Percentiles rank a stretch among this genome's conserved stretches.
Evolutionary conservation across 2,797 vertebrate species (phyloP).

Genomic region (Trichosurus vulpecula): DNA sequence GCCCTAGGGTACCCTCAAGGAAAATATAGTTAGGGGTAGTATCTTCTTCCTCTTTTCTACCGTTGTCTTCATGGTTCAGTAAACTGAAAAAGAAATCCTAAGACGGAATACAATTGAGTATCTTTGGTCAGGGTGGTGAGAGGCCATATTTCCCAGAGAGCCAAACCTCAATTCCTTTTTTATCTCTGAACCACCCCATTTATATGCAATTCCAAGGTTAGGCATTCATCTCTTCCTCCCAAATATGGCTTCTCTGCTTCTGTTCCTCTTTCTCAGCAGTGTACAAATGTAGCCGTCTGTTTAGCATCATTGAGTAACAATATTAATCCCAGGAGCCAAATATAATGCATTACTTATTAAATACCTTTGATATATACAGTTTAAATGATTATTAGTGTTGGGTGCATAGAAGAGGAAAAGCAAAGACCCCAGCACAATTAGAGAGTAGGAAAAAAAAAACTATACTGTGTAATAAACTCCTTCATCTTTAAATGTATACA

Average conservation of each 20-base stretch:
- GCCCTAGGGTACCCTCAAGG: neutral
- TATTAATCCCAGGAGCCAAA: constrained; percentile 67
- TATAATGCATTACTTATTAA: constrained; percentile 70
- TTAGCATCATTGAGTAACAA: constrained; percentile 69
- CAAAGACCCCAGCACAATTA: constrained; percentile 27
- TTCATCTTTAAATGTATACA: neutral
- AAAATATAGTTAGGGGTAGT: neutral
- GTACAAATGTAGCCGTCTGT: constrained; percentile 54
- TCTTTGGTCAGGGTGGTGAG: constrained; percentile 8
- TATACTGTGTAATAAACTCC: neutral
- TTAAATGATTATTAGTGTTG: constrained; percentile 56
- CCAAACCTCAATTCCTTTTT: constrained; percentile 52
- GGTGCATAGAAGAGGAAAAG: constrained; percentile 45
- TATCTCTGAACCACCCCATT: constrained; percentile 34
- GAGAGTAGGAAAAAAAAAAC: constrained; percentile 12
- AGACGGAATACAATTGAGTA: neutral
- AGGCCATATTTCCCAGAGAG: constrained; percentile 28
- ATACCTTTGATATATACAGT: neutral
- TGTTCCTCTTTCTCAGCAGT: constrained; percentile 51
- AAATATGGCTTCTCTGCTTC: constrained; percentile 60
- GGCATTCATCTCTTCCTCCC: constrained; percentile 61
- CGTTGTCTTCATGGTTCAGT: neutral
- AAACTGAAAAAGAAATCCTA: constrained; percentile 17
- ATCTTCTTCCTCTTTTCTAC: neutral
- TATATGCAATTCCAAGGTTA: constrained; percentile 49